Evolutionary conservation across 2,113 vertebrate species (phyloP), one percentile per base, ranked within the genome.

Genomic region (Montifringilla adamsi): DNA sequence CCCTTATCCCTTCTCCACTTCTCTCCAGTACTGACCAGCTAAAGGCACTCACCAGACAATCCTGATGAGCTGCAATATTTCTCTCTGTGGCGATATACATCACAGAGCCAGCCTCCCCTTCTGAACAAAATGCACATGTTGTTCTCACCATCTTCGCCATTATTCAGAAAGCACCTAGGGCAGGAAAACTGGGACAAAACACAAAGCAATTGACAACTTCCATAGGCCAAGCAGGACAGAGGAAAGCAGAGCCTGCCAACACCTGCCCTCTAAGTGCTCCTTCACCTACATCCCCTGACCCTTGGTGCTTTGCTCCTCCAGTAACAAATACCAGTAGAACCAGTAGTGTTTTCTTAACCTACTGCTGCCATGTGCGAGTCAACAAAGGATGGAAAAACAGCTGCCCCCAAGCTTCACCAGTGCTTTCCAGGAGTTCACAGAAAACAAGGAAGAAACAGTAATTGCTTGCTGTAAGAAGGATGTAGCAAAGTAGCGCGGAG

Each of bases 41-140:
- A 22, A 66, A 85, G 52, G 28, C 87, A 97, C 97, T 98, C 96
- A 98, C 98, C 98, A 98, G 96, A 90, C 98, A 98, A 31, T 97
- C 94, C 91, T 96, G 97, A 94, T 98, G 98, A 88, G 96, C 98
- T 93, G 97, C 98, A 94, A 98, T 90, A 31, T 97, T 93, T 50
- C 73, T 63, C 88, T 96, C 95, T 82, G 87, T 92, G 86, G 97
- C 96, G 20, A 98, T 76, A 20, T 98, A 98, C 84, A 98, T 96
- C 9, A 98, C 75, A 55, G 96, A 96, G 55, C 79, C 91, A 2
- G 97, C 95, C 23, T 95, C 90, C 73, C 72, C 95, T 43, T 95
- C 84, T 3, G 97, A 94, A 78, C 98, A 98, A 67, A 98, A 96
- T 0, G 96, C 97, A 95, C 98, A 98, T 0, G 58, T 97, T 73